Conservation (phyloP, 2,888 invertebrate genomes). For the Bellardia pandia region DNA sequence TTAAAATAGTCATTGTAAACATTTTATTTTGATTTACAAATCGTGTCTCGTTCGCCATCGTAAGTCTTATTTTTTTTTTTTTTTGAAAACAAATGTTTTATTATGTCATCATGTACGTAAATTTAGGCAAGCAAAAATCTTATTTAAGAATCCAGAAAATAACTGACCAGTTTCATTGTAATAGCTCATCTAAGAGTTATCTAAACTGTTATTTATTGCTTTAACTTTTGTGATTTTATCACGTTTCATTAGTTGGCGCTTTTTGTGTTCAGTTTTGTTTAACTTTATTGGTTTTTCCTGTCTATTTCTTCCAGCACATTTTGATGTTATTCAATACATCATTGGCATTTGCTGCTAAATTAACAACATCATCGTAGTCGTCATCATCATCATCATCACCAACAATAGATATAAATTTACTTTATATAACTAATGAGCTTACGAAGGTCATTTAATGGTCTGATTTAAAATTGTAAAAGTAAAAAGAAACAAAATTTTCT, state of each 20-base stretch:
- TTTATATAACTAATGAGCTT: conserved; percentile 2
- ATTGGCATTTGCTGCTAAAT: conserved; percentile 6
- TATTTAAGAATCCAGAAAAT: too few species aligned
- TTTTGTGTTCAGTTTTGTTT: neutral
- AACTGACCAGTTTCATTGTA: neutral
- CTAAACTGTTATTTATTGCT: neutral
- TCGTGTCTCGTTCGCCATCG: too few species aligned
- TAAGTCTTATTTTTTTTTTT: too few species aligned
- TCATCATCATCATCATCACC: neutral
- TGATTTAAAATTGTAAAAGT: conserved; percentile 6
- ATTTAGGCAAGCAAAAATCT: too few species aligned
- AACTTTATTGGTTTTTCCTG: neutral
- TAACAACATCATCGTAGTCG: neutral
- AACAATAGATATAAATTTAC: neutral
- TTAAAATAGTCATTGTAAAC: too few species aligned
- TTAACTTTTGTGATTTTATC: neutral
- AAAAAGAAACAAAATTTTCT: neutral
- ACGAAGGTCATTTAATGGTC: conserved; percentile 7
- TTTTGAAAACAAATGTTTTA: too few species aligned
- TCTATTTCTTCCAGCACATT: neutral
- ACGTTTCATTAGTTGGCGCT: neutral
- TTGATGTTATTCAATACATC: conserved; percentile 22
- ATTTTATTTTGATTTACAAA: too few species aligned
- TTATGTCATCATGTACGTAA: too few species aligned
- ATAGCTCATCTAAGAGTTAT: neutral